These are phyloP conservation scores for Pseudococcus longispinus DNA, from an alignment of 2,888 invertebrate species.

Conservation along the genomic window DNA sequence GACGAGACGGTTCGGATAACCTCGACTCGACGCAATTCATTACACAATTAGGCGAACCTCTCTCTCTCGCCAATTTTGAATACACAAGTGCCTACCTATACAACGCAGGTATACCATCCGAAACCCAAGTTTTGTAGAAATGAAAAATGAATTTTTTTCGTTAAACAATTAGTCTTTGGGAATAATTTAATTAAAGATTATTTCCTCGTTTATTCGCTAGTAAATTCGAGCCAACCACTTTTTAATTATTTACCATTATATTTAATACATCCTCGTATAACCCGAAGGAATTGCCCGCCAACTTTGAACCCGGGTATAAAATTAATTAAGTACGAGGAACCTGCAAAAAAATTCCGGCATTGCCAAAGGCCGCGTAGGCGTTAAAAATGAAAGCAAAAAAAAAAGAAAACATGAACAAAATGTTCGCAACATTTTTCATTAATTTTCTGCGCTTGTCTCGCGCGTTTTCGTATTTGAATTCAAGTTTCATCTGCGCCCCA, in stretches of 20 bases:
- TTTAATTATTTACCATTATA: constrained; percentile 38
- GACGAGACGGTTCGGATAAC: neutral
- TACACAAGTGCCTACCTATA: neutral
- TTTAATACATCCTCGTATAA: constrained; percentile 19
- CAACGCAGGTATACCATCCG: neutral
- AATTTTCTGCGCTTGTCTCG: constrained; percentile 39
- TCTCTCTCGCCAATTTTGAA: neutral
- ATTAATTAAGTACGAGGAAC: constrained; percentile 16
- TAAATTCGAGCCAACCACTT: constrained; percentile 25
- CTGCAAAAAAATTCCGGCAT: constrained; percentile 6
- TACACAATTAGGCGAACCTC: neutral
- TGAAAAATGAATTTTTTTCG: constrained; percentile 22
- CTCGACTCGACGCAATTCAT: neutral
- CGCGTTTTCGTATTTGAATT: constrained; percentile 28
- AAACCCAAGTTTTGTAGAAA: neutral
- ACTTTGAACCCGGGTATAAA: constrained; percentile 27
- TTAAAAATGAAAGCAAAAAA: neutral
- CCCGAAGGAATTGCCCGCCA: constrained; percentile 6
- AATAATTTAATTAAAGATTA: constrained; percentile 47
- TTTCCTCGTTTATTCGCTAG: constrained; percentile 31
- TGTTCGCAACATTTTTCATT: constrained; percentile 44
- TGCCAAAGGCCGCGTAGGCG: neutral
- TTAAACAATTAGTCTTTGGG: constrained; percentile 10
- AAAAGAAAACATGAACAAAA: neutral
- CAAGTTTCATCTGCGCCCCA: neutral